These are phyloP conservation scores for Diabrotica undecimpunctata DNA, from an alignment of 1,140 invertebrate genomes.

Conservation along the genomic window DNA sequence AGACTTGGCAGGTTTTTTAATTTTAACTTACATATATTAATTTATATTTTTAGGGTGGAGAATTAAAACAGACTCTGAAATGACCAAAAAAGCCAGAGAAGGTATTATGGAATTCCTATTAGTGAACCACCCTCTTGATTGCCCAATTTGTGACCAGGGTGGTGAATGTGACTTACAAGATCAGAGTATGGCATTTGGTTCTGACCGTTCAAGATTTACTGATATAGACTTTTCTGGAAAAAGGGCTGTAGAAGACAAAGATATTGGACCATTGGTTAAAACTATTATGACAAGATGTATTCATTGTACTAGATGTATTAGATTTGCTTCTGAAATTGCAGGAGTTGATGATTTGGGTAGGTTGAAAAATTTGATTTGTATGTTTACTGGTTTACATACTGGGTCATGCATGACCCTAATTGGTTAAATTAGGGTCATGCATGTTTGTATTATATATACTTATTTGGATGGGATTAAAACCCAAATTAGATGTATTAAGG, in stretches of 20 bases:
- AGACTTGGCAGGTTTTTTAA: too few species aligned
- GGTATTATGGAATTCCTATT: conserved; percentile 99
- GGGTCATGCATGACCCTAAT: not conserved
- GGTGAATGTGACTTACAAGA: conserved; percentile 99
- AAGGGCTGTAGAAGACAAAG: conserved; percentile 98
- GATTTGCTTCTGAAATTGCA: conserved; percentile 95
- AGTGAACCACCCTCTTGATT: conserved; percentile 98
- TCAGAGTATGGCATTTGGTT: conserved; percentile 99
- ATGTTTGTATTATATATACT: not conserved
- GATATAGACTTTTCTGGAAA: conserved; percentile 94
- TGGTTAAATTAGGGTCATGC: too few species aligned
- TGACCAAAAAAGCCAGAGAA: conserved; percentile 91
- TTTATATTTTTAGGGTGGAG: conserved; percentile 56
- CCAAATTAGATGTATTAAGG: too few species aligned
- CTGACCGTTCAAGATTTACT: conserved; percentile 89
- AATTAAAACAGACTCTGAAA: conserved; percentile 95
- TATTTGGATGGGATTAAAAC: too few species aligned
- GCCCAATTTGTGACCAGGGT: conserved; percentile 99
- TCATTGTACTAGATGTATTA: conserved; percentile 97
- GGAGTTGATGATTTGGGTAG: conserved; percentile 90
- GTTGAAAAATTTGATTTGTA: not conserved
- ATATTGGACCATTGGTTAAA: conserved; percentile 96
- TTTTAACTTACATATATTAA: too few species aligned
- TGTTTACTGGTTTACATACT: not conserved
- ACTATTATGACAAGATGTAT: conserved; percentile 99